phyloP scores from a whole-genome alignment of 1,140 invertebrate species.

The Caenorhabditis tropicalis region DNA sequence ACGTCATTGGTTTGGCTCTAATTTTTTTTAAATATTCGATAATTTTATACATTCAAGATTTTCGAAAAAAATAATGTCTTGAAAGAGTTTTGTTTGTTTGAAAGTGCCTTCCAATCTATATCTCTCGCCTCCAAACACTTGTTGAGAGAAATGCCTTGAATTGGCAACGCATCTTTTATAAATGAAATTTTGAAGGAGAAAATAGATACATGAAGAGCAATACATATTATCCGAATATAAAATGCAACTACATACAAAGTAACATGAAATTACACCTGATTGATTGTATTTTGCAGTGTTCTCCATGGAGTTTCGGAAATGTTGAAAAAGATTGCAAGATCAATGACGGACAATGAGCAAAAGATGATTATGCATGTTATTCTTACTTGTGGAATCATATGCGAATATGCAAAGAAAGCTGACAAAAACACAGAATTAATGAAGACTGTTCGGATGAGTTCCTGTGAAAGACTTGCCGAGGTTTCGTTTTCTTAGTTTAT shows the following conservation, averaged over 20 bases:
- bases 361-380: slow-evolving; percentile 5
- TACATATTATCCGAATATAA: not conserved
- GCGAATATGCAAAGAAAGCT: not conserved
- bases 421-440: not conserved
- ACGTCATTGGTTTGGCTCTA: no score
- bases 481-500: not conserved
- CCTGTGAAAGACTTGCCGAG: not conserved
- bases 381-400: slow-evolving; percentile 6
- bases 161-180: slow-evolving; percentile 13
- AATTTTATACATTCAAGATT: not conserved
- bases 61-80: not conserved
- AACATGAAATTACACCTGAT: not conserved
- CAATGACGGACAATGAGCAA: slow-evolving; percentile 38
- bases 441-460: not conserved
- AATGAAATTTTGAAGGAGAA: slow-evolving; percentile 40
- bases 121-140: not conserved
- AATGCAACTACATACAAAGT: not conserved
- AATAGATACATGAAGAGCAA: slow-evolving; percentile 10
- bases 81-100: not conserved
- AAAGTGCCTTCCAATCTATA: not conserved
- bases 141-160: slow-evolving; percentile 4
- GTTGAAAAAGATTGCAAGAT: slow-evolving; percentile 33
- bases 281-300: not conserved
- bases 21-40: not conserved
- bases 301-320: slow-evolving; percentile 37